Percentiles rank a stretch among this genome's conserved stretches.
phyloP scores from a whole-genome alignment of 2,888 invertebrate species.

The Macrophya annulata region DNA sequence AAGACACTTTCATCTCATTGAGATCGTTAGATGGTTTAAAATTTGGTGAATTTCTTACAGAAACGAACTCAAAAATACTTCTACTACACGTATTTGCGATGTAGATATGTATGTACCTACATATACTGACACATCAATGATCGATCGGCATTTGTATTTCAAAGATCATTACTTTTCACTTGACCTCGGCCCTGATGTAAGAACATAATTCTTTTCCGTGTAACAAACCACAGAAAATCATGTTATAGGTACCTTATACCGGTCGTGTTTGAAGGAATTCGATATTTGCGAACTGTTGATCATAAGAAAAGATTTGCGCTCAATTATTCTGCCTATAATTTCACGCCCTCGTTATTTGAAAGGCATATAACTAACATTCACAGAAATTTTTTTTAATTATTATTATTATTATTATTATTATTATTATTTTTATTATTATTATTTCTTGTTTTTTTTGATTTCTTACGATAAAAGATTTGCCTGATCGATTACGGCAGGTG shows the following conservation, averaged over 20 bases:
- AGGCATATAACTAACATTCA: neutral
- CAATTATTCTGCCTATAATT: neutral
- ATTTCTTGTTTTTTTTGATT: neutral
- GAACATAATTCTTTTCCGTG: neutral
- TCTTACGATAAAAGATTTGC: neutral
- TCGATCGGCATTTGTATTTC: neutral
- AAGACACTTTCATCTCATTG: neutral
- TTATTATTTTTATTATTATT: no score
- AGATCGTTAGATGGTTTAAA: neutral
- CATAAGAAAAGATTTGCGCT: conserved; percentile 14
- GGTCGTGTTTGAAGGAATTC: neutral
- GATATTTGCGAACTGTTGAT: conserved; percentile 16
- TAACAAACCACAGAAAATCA: conserved; percentile 1
- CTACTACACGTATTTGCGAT: neutral
- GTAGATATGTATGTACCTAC: no score
- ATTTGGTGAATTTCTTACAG: neutral
- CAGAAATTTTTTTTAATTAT: neutral
- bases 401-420: no score
- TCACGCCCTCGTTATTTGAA: neutral
- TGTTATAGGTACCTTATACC: neutral
- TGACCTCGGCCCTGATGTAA: conserved; percentile 20
- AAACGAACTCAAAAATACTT: neutral
- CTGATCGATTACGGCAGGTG: neutral
- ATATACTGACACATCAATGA: neutral
- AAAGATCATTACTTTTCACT: conserved; percentile 24